These are phyloP conservation scores for Daubentonia madagascariensis DNA, from an alignment of 2,113 vertebrate species.

Conservation along the genomic window DNA sequence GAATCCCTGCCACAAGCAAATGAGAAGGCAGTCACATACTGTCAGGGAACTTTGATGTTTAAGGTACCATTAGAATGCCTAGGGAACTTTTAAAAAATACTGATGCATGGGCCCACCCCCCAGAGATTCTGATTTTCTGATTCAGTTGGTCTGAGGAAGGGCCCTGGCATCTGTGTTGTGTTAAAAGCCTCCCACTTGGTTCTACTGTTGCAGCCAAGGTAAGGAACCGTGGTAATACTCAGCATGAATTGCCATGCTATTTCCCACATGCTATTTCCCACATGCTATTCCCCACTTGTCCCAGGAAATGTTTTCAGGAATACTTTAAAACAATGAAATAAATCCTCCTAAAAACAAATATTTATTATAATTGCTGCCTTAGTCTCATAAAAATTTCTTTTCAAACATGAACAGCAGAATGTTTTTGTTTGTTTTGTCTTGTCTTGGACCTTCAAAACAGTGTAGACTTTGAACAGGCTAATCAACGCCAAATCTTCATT, in stretches of 20 bases:
- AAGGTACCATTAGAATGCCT: neutral
- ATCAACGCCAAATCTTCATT: neutral
- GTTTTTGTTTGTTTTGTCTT: neutral
- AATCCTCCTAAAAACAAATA: neutral
- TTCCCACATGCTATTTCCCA: neutral
- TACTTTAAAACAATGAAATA: neutral
- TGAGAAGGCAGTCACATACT: neutral
- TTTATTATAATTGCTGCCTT: neutral
- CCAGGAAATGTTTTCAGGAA: neutral
- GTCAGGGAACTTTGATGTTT: neutral
- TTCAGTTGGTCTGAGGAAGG: neutral
- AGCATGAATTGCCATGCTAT: neutral
- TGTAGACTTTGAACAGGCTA: neutral
- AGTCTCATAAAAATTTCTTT: neutral
- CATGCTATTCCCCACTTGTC: neutral
- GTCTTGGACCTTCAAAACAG: neutral
- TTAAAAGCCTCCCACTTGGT: neutral
- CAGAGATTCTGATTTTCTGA: neutral
- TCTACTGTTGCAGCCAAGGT: neutral
- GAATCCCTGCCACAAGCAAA: neutral
- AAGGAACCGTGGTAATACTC: neutral
- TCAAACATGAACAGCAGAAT: neutral
- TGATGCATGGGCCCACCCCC: neutral
- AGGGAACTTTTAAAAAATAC: neutral
- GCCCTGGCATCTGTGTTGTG: neutral